Evolutionary conservation across 2,113 vertebrate species (phyloP), one percentile per base, ranked within the genome.

Genomic region (Sapayoa aenigma): DNA sequence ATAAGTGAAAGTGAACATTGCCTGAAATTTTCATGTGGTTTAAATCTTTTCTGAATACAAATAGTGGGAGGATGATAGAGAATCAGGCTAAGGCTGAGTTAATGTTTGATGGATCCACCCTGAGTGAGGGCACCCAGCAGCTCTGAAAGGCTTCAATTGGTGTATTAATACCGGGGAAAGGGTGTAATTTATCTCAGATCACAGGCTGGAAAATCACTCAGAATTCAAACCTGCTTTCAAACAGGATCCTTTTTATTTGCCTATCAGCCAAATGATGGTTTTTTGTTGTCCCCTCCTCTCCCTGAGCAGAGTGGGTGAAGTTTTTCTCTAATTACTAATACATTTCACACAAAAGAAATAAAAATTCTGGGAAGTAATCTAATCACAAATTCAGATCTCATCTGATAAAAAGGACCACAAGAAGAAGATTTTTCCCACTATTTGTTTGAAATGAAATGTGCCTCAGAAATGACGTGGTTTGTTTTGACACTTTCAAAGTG

Each of bases 361-460:
- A 42, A 49, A 88, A 80, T 74, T 94, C 76, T 91, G 91, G 93
- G 89, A 96, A 96, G 14, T 72, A 72, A 84, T 91, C 87, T 94
- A 87, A 96, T 96, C 62, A 95, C 49, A 89, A 95, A 95, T 93
- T 94, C 94, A 96, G 94, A 95, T 91, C 89, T 95, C 95, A 97
- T 97, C 93, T 82, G 69, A 82, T 87, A 56, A 94, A 93, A 87
- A 41, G 52, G 52, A 95, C 87, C 91, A 79, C 96, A 97, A 82
- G 37, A 84, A 89, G 28, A 19, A 94, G 62, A 82, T 25, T 63
- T 42, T 65, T 71, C 12, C 30, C 44, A 81, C 33, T 81, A 47
- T 65, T 81, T 91, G 28, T 73, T 88, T 80, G 69, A 78, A 93
- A 86, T 55, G 2, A 80, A 87, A 89, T 25, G 28, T 41, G 28